Conservation (phyloP, 2,797 vertebrate genomes). For the Emydoidea blandingii region DNA sequence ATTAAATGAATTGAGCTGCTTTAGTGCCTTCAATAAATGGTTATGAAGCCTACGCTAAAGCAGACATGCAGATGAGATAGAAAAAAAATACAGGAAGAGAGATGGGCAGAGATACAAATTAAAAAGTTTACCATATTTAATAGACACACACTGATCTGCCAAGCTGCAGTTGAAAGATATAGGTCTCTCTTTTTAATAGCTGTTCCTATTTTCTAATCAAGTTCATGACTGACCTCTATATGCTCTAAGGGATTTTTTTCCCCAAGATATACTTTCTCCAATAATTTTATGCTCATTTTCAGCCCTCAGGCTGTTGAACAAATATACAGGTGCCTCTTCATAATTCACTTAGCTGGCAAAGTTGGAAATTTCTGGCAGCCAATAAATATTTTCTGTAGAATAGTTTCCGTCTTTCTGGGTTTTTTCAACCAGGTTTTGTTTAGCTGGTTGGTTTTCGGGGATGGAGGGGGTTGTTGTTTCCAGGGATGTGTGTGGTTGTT, state of each 20-base stretch:
- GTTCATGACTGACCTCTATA: not conserved
- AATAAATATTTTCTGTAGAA: not conserved
- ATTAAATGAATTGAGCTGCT: too few species aligned
- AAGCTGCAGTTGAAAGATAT: not conserved
- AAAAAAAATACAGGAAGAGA: not conserved
- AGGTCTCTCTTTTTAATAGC: not conserved
- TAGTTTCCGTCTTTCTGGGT: not conserved
- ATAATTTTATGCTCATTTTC: not conserved
- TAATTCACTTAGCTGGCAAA: not conserved
- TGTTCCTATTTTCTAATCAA: not conserved
- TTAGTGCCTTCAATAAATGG: not conserved
- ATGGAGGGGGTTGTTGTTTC: too few species aligned
- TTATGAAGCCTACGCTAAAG: not conserved
- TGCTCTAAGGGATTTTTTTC: not conserved
- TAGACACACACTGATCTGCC: not conserved
- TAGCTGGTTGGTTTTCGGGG: too few species aligned
- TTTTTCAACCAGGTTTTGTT: too few species aligned
- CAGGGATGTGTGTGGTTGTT: not conserved
- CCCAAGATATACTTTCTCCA: not conserved
- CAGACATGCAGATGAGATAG: not conserved
- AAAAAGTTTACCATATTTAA: not conserved
- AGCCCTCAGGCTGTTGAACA: not conserved
- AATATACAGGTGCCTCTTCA: not conserved
- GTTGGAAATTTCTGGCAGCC: too few species aligned
- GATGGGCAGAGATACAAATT: not conserved